phyloP scores from a whole-genome alignment of 1,140 invertebrate species.

The Drosophila tsacasi region DNA sequence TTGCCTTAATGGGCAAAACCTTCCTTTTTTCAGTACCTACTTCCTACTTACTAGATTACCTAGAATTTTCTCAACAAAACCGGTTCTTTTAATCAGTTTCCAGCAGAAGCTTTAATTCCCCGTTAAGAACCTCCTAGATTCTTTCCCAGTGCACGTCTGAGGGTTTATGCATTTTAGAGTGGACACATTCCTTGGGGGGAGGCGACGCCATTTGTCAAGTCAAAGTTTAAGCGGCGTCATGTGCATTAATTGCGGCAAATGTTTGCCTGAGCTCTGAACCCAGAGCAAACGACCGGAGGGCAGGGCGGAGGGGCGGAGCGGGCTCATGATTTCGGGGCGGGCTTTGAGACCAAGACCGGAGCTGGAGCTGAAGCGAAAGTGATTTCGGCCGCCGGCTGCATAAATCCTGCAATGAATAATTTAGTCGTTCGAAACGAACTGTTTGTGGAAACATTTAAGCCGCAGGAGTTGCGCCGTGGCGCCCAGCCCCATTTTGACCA shows the following conservation, averaged over 20 bases:
- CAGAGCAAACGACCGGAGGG: slow-evolving; percentile 23
- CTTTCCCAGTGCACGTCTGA: slow-evolving; percentile 20
- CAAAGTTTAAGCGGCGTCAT: slow-evolving; percentile 52
- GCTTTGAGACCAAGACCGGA: slow-evolving; percentile 2
- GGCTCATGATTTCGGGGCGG: slow-evolving; percentile 24
- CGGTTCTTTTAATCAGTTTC: no score
- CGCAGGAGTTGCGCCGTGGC: slow-evolving; percentile 70
- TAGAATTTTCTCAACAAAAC: background rate
- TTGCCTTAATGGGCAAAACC: background rate
- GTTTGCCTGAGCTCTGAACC: slow-evolving; percentile 62
- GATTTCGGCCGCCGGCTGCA: slow-evolving; percentile 58
- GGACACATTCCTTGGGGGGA: slow-evolving; percentile 21
- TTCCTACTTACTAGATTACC: no score
- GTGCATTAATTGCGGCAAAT: slow-evolving; percentile 65
- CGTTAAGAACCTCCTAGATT: background rate
- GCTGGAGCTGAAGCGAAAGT: slow-evolving; percentile 61
- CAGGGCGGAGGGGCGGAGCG: background rate
- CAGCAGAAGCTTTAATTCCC: background rate
- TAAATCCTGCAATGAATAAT: slow-evolving; percentile 83
- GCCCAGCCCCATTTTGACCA: slow-evolving; percentile 53
- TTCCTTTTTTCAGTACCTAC: no score
- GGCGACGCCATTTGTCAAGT: slow-evolving; percentile 51
- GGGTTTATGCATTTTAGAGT: slow-evolving; percentile 20
- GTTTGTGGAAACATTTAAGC: slow-evolving; percentile 76
- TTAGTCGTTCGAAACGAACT: slow-evolving; percentile 73